Percentiles rank a stretch among this genome's conserved stretches.
phyloP scores from a whole-genome alignment of 1,140 invertebrate genomes.

The Stegodyphus dumicola region DNA sequence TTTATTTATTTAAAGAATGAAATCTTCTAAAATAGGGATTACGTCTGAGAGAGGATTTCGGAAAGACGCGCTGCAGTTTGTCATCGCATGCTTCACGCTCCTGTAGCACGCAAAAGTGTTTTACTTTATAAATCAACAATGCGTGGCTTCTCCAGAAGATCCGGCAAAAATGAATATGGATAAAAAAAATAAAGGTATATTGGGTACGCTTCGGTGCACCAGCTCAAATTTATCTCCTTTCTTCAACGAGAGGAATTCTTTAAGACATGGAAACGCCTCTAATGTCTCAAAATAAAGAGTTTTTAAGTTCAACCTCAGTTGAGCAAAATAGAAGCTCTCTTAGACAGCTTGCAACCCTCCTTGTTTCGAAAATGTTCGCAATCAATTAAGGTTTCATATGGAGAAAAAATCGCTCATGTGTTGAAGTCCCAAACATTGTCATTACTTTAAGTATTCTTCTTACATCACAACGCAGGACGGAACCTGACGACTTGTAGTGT shows the following conservation, averaged over 20 bases:
- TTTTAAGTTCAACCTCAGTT: constrained; percentile 15
- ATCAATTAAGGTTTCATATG: constrained; percentile 15
- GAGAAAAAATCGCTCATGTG: constrained; percentile 31
- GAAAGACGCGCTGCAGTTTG: constrained; percentile 43
- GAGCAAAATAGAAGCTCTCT: neutral
- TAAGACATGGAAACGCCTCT: constrained; percentile 35
- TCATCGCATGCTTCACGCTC: constrained; percentile 57
- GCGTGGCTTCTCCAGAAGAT: constrained; percentile 34
- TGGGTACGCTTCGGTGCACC: constrained; percentile 22
- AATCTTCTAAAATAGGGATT: constrained; percentile 34
- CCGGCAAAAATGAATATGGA: constrained; percentile 23
- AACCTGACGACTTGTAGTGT: neutral
- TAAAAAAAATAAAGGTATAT: constrained; percentile 16
- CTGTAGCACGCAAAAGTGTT: constrained; percentile 46
- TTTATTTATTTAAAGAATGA: constrained; percentile 10
- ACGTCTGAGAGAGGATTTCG: constrained; percentile 18
- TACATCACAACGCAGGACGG: neutral
- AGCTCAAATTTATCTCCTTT: constrained; percentile 9
- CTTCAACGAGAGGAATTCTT: constrained; percentile 15
- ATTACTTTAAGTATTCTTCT: constrained; percentile 28
- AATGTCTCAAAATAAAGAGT: constrained; percentile 35
- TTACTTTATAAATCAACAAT: constrained; percentile 54
- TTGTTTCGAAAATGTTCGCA: constrained; percentile 34
- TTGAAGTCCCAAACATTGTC: constrained; percentile 46
- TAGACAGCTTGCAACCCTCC: constrained; percentile 6